Evolutionary conservation across 2,888 invertebrate species (phyloP), one percentile per base, ranked within the genome.

Genomic region (Plebejus melissa): DNA sequence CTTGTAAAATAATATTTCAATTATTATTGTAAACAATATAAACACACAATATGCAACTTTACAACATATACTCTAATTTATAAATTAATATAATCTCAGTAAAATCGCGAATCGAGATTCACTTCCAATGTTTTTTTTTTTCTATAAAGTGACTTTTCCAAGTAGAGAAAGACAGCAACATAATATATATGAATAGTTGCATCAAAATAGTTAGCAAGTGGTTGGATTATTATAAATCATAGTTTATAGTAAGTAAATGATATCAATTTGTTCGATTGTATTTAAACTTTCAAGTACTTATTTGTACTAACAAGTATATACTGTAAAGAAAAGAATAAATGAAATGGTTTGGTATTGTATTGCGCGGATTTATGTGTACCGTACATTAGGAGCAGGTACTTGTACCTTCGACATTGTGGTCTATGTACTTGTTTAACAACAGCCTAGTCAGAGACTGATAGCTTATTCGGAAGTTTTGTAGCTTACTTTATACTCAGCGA

Each of bases 351-450:
- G 28, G 9, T 60, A 11, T 28, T 60, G 9, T 60, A 11, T 28
- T 60, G 60, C 22, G 28, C 28, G 28, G 60, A 60, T 60, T 28
- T 60, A 60, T 60, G 22, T 60, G 28, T 60, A 60, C 60, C 11
- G 28, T 28, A 28, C 4, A 60, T 28, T 22, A 60, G 9, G 22
- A 28, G 54, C 16, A 54, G 54, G 60, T 60, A 60, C 60, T 22
- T 28, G 60, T 28, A 60, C 28, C 78, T 80, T 81, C 80, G 81
- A 82, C 82, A 82, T 54, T 54, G 54, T 54, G 54, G 54, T 54
- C 4, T 54, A 54, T 54, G 54, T 54, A 54, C 54, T 54, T 16
- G 54, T 54, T 54, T 50, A 50, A 50, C 54, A 54, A 54, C 4
- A 54, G 54, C 54, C 16, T 16, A 54, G 54, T 54, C 13, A 54